Percentiles rank a stretch among this genome's conserved stretches.
Evolutionary conservation across 2,113 vertebrate genomes (phyloP).

Genomic region (Arvicanthis niloticus): DNA sequence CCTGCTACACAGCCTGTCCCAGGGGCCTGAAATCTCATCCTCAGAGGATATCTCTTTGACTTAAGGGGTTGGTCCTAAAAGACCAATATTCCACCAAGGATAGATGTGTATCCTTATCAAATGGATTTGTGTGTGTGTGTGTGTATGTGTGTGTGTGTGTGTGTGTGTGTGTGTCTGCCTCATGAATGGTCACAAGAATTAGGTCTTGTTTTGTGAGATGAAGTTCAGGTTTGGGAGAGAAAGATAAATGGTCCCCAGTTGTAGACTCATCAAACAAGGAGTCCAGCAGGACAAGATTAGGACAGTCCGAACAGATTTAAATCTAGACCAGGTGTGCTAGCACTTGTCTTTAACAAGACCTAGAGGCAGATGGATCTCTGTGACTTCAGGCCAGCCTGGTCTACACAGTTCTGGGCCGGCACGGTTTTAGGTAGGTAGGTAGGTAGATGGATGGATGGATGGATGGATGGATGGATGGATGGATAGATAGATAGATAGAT

Average conservation of each 20-base stretch:
- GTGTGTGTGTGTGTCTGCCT: too few species aligned
- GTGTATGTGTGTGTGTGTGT: too few species aligned
- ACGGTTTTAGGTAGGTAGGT: background rate
- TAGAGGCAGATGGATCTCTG: background rate
- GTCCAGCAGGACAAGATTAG: background rate
- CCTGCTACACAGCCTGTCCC: background rate
- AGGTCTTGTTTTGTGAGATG: background rate
- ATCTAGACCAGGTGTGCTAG: background rate
- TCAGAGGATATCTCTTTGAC: background rate
- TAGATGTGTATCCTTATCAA: background rate
- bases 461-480: fast-evolving
- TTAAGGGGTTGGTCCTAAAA: background rate
- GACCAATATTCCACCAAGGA: background rate
- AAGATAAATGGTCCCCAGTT: background rate
- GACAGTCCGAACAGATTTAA: background rate
- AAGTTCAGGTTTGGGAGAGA: background rate
- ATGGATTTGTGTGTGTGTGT: too few species aligned
- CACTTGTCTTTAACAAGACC: background rate
- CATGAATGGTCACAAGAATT: background rate
- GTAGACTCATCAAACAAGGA: background rate
- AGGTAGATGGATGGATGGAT: too few species aligned
- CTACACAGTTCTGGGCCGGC: background rate
- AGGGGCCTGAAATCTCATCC: background rate
- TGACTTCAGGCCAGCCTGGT: background rate
- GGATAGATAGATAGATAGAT: background rate